Evolutionary conservation across 2,888 invertebrate species (phyloP), one percentile per base, ranked within the genome.

Genomic region (Cheilosia urbana): DNA sequence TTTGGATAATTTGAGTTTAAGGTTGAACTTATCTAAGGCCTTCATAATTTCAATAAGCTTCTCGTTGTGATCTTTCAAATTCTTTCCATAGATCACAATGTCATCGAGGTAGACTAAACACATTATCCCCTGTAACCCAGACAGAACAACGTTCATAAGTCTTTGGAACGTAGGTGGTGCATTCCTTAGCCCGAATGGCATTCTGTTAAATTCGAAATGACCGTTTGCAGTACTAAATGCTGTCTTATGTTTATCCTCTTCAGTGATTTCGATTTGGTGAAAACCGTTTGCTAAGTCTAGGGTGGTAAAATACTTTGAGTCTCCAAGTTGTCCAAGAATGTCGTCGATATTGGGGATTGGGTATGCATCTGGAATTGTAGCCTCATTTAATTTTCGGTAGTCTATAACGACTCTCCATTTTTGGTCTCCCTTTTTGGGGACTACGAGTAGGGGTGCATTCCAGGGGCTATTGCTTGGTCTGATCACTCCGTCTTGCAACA

Each of bases 71-170:
- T 40, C 40, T 6, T 47, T 13, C 13, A 72, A 40, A n/a, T 47
- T 47, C n/a, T 27, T 47, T 5, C 34, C 19, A 19, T 49, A 71
- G 7, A 62, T 53, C 13, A 42, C 42, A 17, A 73, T 73, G 45
- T 62, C 62, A 7, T 73, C 30, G 7, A 73, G 17, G 30, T 73
- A 63, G n/a, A 55, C 73, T 4, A 73, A 42, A 47, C 55, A 53
- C 37, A 37, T 53, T 42, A 24, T 24, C 24, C 24, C 24, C 24
- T 24, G 24, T 24, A 42, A 53, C 11, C 42, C 47, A 17, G 51
- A 47, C 21, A 72, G 45, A 11, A 72, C 47, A 34, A 27, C 9
- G 37, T 62, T 73, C 62, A 73, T 73, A 17, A 65, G 47, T 37
- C 65, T 37, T 24, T 75, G 75, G 21, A 75, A 75, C 19, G 75